A percentile compares a stretch with the other conserved stretches of the same genome.
Conservation (phyloP, 2,888 invertebrate species). For the Cryptophagus acutangulus region DNA sequence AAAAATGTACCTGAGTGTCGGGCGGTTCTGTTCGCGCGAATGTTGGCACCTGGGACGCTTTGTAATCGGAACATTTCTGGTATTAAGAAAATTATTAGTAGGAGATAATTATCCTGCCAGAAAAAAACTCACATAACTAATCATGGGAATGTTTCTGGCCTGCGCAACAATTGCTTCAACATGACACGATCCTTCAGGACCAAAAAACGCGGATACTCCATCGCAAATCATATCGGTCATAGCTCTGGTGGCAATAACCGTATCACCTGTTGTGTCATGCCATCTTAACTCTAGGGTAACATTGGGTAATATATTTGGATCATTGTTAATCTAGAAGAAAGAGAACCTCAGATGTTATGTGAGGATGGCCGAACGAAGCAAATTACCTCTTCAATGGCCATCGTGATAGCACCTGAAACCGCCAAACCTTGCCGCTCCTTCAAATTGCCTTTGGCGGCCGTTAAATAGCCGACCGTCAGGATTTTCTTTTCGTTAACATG, state of each 20-base stretch:
- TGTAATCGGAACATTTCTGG: conserved; percentile 92
- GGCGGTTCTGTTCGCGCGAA: conserved; percentile 93
- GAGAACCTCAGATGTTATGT: not conserved
- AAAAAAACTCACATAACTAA: conserved; percentile 91
- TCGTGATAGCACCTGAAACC: conserved; percentile 85
- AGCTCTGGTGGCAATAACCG: conserved; percentile 73
- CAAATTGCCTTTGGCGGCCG: conserved; percentile 67
- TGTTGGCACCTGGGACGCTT: conserved; percentile 80
- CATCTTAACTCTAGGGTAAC: conserved; percentile 64
- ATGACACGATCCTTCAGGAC: conserved; percentile 89
- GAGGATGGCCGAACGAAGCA: not conserved
- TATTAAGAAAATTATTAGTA: conserved; percentile 40
- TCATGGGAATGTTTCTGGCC: conserved; percentile 92
- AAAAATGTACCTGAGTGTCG: conserved; percentile 80
- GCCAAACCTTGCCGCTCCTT: conserved; percentile 79
- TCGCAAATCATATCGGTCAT: conserved; percentile 89
- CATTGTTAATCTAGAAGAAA: conserved; percentile 62
- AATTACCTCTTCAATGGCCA: conserved; percentile 77
- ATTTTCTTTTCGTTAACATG: conserved; percentile 55
- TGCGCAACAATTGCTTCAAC: conserved; percentile 94
- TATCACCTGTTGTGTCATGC: conserved; percentile 83
- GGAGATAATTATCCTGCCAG: conserved; percentile 10
- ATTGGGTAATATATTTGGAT: conserved; percentile 64
- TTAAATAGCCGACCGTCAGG: conserved; percentile 80
- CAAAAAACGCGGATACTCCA: conserved; percentile 88